Conservation (phyloP, 2,888 invertebrate genomes). For the Eucera pruinosa region DNA sequence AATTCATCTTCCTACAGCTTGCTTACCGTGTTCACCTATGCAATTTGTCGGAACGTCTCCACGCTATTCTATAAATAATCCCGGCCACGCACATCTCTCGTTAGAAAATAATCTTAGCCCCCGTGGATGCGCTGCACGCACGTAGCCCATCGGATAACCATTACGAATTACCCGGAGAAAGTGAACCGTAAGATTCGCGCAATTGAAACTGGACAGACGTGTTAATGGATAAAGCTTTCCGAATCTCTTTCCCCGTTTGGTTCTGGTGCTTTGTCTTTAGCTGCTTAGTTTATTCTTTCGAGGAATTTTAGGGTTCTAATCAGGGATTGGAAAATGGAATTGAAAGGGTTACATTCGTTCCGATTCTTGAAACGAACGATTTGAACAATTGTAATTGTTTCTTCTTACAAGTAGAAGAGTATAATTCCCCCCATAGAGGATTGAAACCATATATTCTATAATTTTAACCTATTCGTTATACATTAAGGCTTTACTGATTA, state of each 20-base stretch:
- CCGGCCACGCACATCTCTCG: constrained; percentile 46
- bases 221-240: not conserved
- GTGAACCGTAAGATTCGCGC: constrained; percentile 31
- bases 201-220: constrained; percentile 46
- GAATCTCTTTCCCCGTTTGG: not conserved
- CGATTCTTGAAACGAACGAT: no score
- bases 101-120: constrained; percentile 57
- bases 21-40: constrained; percentile 52
- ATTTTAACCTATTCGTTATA: no score
- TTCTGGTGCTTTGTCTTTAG: not conserved
- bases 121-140: constrained; percentile 21
- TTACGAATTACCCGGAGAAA: constrained; percentile 53
- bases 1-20: constrained; percentile 60
- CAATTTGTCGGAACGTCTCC: constrained; percentile 63
- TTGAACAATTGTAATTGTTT: no score
- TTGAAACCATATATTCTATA: no score
- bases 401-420: no score
- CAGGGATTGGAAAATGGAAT: no score
- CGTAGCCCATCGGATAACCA: constrained; percentile 37
- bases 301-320: no score
- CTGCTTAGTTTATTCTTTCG: no score
- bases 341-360: no score
- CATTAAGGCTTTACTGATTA: no score
- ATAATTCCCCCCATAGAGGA: no score
- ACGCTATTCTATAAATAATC: constrained; percentile 56